Evolutionary conservation across 2,113 vertebrate genomes (phyloP).

Genomic region (Syrmaticus mikado): DNA sequence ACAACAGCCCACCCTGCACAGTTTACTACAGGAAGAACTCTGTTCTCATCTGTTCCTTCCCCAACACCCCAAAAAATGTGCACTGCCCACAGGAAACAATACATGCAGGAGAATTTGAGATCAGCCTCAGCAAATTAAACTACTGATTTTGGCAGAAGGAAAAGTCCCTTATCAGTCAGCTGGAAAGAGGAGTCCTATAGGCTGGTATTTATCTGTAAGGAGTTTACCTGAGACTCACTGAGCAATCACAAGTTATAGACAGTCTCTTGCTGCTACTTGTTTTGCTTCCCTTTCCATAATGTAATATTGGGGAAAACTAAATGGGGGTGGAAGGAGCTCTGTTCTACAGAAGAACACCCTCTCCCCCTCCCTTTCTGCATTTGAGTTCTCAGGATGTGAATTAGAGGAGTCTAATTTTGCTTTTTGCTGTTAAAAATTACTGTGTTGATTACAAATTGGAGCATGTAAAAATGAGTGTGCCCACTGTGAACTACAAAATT

Average conservation of each 20-base stretch:
- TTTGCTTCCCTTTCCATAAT: neutral
- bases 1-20: neutral
- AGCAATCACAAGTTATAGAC: neutral
- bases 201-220: neutral
- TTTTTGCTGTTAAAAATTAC: neutral
- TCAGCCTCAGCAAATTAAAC: neutral
- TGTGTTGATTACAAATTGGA: neutral
- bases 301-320: neutral
- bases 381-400: neutral
- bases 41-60: neutral
- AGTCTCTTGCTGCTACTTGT: neutral
- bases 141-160: neutral
- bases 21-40: neutral
- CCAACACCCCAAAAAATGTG: neutral
- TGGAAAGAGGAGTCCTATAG: neutral
- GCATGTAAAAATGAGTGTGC: slow-evolving; percentile 10
- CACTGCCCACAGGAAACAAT: neutral
- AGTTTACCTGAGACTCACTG: neutral
- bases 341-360: neutral
- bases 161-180: neutral
- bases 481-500: neutral
- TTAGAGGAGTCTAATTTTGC: neutral
- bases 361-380: neutral
- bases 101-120: neutral
- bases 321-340: rapidly evolving